These are phyloP conservation scores for Drosophila borealis DNA, from an alignment of 2,888 invertebrate species.

Conservation along the genomic window DNA sequence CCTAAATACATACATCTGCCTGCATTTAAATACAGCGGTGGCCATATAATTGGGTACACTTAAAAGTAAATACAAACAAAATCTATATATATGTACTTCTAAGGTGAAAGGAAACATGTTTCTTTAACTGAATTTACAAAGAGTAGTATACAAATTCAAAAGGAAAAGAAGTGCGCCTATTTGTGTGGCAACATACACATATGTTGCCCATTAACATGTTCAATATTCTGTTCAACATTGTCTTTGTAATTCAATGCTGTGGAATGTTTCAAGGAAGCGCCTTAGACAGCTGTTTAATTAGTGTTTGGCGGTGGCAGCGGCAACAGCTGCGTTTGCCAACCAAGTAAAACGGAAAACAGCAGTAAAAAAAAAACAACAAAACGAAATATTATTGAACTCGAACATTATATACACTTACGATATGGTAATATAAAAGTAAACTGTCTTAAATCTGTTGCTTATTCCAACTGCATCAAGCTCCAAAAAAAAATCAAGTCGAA, in stretches of 20 bases:
- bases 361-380: neutral
- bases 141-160: too few relatives aligned
- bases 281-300: slow-evolving; percentile 56
- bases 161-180: too few relatives aligned
- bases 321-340: slow-evolving; percentile 65
- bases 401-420: neutral
- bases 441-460: too few relatives aligned
- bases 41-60: neutral
- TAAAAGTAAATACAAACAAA: neutral
- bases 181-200: neutral
- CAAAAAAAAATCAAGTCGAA: too few relatives aligned
- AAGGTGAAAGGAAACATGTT: neutral
- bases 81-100: too few relatives aligned
- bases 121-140: too few relatives aligned
- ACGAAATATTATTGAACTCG: neutral
- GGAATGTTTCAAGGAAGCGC: slow-evolving; percentile 39
- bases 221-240: neutral
- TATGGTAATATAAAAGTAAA: too few relatives aligned
- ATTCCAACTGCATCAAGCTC: too few relatives aligned
- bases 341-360: slow-evolving; percentile 9
- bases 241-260: slow-evolving; percentile 49
- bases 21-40: neutral
- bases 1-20: neutral
- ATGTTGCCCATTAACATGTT: slow-evolving; percentile 8
- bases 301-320: slow-evolving; percentile 13